Conservation (phyloP, 2,888 invertebrate species). For the Drosophila vallismaia region DNA sequence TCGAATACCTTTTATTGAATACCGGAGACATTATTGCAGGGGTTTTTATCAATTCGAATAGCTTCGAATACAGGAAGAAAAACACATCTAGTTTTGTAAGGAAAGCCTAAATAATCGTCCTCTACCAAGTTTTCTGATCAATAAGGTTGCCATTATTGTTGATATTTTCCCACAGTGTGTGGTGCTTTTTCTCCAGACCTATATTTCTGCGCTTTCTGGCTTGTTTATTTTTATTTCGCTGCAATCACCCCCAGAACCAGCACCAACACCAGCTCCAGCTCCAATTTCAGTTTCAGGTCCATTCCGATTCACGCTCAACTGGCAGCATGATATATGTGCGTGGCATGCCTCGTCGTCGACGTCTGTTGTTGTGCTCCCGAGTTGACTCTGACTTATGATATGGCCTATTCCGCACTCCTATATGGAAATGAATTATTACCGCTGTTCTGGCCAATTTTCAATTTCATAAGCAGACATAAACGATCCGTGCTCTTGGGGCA, state of each 20-base stretch:
- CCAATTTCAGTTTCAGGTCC: constrained; percentile 4
- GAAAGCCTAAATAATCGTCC: too few species aligned
- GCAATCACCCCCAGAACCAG: constrained; percentile 22
- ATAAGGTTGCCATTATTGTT: neutral
- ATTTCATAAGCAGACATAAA: constrained; percentile 50
- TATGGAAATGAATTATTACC: constrained; percentile 58
- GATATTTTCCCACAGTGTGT: constrained; percentile 10
- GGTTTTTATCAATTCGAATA: neutral
- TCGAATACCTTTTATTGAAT: constrained; percentile 1
- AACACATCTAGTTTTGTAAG: neutral
- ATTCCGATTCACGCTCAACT: constrained; percentile 63
- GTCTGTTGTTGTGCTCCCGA: constrained; percentile 63
- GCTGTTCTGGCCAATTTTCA: constrained; percentile 56
- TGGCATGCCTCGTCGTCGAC: constrained; percentile 59
- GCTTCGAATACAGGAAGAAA: neutral
- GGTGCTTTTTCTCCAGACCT: neutral
- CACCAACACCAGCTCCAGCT: neutral
- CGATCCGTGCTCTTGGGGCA: constrained; percentile 38
- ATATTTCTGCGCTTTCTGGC: constrained; percentile 9
- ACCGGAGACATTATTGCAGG: neutral
- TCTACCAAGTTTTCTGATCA: too few species aligned
- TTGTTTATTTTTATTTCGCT: constrained; percentile 59
- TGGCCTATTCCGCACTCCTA: constrained; percentile 21
- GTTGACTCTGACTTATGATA: constrained; percentile 58
- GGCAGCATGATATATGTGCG: constrained; percentile 68